Conservation (phyloP, 2,113 vertebrate species). For the Polyodon spathula region DNA sequence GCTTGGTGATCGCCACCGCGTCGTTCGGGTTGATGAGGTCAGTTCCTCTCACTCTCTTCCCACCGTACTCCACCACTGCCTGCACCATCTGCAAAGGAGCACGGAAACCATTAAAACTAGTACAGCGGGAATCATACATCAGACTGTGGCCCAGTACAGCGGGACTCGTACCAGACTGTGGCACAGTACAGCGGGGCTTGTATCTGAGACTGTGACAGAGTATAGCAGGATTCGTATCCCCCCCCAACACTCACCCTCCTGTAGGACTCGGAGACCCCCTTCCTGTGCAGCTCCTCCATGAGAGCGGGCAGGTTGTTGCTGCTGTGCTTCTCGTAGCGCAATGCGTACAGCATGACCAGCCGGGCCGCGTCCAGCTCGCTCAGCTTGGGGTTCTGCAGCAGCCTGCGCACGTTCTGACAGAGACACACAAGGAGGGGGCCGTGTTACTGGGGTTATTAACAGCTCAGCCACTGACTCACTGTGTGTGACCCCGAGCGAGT, state of each 20-base stretch:
- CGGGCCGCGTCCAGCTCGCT: slow-evolving; percentile 72
- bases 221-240: too few relatives aligned
- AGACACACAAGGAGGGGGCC: too few relatives aligned
- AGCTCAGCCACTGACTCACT: too few relatives aligned
- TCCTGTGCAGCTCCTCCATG: slow-evolving; percentile 65
- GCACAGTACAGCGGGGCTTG: too few relatives aligned
- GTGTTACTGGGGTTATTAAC: too few relatives aligned
- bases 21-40: slow-evolving; percentile 87
- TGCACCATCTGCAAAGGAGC: slow-evolving; percentile 66
- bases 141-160: too few relatives aligned
- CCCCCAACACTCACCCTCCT: slow-evolving; percentile 63
- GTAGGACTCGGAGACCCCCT: slow-evolving; percentile 69
- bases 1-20: slow-evolving; percentile 89
- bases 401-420: slow-evolving; percentile 70
- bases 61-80: slow-evolving; percentile 80
- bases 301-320: slow-evolving; percentile 68
- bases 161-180: too few relatives aligned
- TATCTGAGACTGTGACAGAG: too few relatives aligned
- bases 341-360: slow-evolving; percentile 84
- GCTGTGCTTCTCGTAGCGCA: slow-evolving; percentile 86
- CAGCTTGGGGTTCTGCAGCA: slow-evolving; percentile 76
- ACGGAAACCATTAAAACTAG: too few relatives aligned
- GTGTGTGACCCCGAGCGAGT: too few relatives aligned
- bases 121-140: too few relatives aligned
- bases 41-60: slow-evolving; percentile 79